These are phyloP conservation scores for Acrocyrtus sp. DNA, from an alignment of 2,888 invertebrate genomes.

Conservation along the genomic window DNA sequence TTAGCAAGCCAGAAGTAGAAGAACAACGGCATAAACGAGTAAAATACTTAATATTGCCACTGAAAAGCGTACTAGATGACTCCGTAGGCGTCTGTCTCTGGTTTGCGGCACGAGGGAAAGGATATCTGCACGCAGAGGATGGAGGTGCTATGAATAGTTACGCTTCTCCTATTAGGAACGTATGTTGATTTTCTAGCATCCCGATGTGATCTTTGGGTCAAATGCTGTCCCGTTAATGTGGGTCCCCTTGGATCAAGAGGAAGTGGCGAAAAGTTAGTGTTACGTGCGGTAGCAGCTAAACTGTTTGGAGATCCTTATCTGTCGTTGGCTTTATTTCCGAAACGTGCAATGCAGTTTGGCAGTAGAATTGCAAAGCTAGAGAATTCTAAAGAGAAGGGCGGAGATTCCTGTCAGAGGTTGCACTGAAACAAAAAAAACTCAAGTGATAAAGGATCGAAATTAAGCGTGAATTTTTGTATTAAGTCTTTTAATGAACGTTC, in stretches of 20 bases:
- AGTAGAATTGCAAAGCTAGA: constrained; percentile 83
- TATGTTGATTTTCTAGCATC: constrained; percentile 69
- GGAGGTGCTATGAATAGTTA: constrained; percentile 66
- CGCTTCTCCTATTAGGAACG: constrained; percentile 72
- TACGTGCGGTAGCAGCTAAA: constrained; percentile 77
- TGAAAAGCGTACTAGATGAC: constrained; percentile 91
- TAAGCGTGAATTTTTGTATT: constrained; percentile 2
- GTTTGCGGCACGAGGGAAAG: constrained; percentile 89
- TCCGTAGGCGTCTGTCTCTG: constrained; percentile 95
- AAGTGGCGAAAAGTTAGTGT: constrained; percentile 91
- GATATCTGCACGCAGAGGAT: constrained; percentile 64
- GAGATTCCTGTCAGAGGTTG: constrained; percentile 73
- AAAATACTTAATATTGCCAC: constrained; percentile 84
- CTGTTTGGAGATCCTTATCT: constrained; percentile 74
- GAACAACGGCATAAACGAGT: constrained; percentile 72
- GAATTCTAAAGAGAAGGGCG: constrained; percentile 87
- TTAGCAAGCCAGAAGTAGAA: constrained; percentile 75
- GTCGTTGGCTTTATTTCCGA: constrained; percentile 75
- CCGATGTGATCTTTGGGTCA: constrained; percentile 65
- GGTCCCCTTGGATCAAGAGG: constrained; percentile 70
- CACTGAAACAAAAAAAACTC: constrained; percentile 24
- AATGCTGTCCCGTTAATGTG: constrained; percentile 56
- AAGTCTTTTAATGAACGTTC: too few species aligned
- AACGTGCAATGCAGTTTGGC: constrained; percentile 97
- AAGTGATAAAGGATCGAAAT: constrained; percentile 8